Percentiles rank a stretch among this genome's conserved stretches.
phyloP scores from a whole-genome alignment of 1,140 invertebrate genomes.

The Caenorhabditis inopinata region DNA sequence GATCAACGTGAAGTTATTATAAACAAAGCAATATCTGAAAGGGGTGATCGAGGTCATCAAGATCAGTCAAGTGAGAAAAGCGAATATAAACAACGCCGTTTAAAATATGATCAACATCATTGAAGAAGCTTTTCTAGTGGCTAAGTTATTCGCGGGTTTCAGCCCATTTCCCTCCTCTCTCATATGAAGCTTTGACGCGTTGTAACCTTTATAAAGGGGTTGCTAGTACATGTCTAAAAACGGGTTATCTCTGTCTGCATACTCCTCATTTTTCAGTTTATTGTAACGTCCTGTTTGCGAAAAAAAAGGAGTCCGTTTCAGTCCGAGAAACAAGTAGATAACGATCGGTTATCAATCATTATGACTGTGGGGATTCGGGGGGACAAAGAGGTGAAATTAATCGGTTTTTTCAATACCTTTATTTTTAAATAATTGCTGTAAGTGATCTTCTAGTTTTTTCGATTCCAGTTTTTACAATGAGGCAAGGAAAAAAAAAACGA shows the following conservation, averaged over 20 bases:
- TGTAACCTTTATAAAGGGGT: conserved; percentile 32
- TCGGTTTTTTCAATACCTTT: too few species aligned
- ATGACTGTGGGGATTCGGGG: too few species aligned
- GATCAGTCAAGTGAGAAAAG: too few species aligned
- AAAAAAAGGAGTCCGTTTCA: conserved; percentile 9
- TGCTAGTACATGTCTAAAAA: conserved; percentile 4
- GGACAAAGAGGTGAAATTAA: too few species aligned
- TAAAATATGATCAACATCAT: background rate
- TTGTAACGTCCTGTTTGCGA: background rate
- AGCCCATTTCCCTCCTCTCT: background rate
- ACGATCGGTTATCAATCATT: background rate
- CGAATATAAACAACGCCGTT: too few species aligned
- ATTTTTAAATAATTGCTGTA: too few species aligned
- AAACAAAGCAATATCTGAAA: too few species aligned
- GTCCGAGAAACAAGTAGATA: background rate
- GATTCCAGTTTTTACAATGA: too few species aligned
- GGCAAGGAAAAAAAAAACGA: too few species aligned
- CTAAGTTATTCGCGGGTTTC: background rate
- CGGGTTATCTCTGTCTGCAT: conserved; percentile 8
- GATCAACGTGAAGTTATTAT: too few species aligned
- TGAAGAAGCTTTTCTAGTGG: background rate
- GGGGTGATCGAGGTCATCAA: too few species aligned
- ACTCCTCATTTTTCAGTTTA: background rate
- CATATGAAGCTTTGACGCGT: background rate
- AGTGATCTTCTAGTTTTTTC: too few species aligned